A percentile compares a stretch with the other conserved stretches of the same genome.
These are phyloP conservation scores for Mystacornis crossleyi DNA, from an alignment of 2,113 vertebrate species.

Conservation along the genomic window DNA sequence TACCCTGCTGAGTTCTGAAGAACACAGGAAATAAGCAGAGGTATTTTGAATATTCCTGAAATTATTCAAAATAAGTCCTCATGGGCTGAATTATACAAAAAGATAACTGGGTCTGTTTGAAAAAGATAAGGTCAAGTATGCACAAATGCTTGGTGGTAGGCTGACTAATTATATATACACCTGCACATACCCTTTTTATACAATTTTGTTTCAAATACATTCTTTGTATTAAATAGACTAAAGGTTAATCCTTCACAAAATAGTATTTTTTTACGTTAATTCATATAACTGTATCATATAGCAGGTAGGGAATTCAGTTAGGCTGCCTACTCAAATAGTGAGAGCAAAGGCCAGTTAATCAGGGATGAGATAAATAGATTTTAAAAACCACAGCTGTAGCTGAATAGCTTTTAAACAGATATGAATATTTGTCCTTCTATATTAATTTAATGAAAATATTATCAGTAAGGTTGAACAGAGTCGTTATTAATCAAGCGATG, in stretches of 20 bases:
- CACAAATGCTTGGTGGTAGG: background rate
- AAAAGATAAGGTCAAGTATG: background rate
- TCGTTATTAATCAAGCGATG: background rate
- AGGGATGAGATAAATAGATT: background rate
- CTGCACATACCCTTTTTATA: background rate
- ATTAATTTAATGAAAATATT: background rate
- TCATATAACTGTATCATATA: background rate
- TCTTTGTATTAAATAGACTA: background rate
- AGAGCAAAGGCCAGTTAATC: background rate
- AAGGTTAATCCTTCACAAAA: background rate
- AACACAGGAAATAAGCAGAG: background rate
- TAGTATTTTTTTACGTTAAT: background rate
- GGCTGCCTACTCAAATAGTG: background rate
- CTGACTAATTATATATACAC: background rate
- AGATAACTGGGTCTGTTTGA: background rate
- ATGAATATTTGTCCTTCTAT: background rate
- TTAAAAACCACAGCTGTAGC: background rate
- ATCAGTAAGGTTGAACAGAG: background rate
- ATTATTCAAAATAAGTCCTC: background rate
- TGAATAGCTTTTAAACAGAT: background rate
- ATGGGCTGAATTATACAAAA: background rate
- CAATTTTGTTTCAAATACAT: background rate
- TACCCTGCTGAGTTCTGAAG: conserved; percentile 1
- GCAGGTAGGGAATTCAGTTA: background rate
- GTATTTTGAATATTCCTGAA: conserved; percentile 13